Evolutionary conservation across 2,888 invertebrate species (phyloP), one percentile per base, ranked within the genome.

Genomic region (Lottia scabra): DNA sequence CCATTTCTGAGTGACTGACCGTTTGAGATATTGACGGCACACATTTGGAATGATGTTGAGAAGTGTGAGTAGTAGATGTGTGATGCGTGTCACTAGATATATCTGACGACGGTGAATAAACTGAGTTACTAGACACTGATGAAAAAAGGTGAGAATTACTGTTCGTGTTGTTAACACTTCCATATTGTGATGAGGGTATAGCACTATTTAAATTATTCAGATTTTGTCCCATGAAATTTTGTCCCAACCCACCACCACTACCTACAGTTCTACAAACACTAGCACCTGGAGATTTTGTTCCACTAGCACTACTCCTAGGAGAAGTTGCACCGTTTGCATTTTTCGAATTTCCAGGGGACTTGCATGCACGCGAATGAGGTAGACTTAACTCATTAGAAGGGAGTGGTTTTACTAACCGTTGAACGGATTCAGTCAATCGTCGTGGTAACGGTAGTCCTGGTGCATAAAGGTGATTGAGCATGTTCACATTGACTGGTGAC

Each of bases 361-460:
- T 79, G 74, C 77, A 78, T 16, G 75, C 68, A 15, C 79, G 65
- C 62, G 70, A 69, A 13, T 75, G 76, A 19, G 76, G 72, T 56
- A 74, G 69, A 16, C 68, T 63, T 15, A 46, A 67, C 38, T 79
- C 79, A 16, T 73, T 68, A 23, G 76, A 71, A 26, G 78, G 78
- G 56, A 85, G 75, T 23, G 85, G 85, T 70, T 83, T 83, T 63
- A 87, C 85, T 63, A 87, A 71, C 74, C 85, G 83, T 77, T 87
- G 85, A 66, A 87, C 84, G 64, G 87, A 87, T 71, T 87, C 85
- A 64, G 87, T 87, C 30, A 87, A 76, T 68, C 84, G 78, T 65
- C 84, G 82, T 44, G 86, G 84, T 30, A 83, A 79, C 63, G 86
- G 86, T 68, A 86, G 75, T 16, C 81, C 83, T 27, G 85, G 82